Conservation (phyloP, 1,140 invertebrate genomes). For the Colletes latitarsis region DNA sequence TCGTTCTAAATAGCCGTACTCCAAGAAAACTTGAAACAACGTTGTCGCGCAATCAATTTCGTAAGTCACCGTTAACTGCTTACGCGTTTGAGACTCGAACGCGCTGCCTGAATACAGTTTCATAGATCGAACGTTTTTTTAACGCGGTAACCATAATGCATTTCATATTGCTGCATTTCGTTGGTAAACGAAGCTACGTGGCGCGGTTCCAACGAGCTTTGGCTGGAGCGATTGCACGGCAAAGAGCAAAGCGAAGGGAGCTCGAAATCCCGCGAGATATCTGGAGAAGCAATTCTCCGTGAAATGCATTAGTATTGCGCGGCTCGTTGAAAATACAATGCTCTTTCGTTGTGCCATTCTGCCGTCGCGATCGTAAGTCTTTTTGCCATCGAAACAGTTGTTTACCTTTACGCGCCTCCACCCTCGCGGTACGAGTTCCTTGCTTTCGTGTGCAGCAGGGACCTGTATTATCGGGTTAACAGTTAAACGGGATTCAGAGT, state of each 20-base stretch:
- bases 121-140: constrained; percentile 58
- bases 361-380: constrained; percentile 2
- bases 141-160: constrained; percentile 64
- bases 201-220: constrained; percentile 74
- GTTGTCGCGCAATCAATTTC: no score
- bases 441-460: not conserved
- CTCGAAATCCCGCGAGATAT: constrained; percentile 61
- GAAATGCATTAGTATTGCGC: constrained; percentile 58
- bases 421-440: no score
- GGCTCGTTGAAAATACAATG: constrained; percentile 37
- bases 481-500: not conserved
- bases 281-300: constrained; percentile 69
- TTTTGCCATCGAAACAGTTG: constrained; percentile 20
- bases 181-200: constrained; percentile 64
- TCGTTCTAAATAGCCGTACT: no score
- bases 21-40: no score
- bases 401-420: constrained; percentile 3
- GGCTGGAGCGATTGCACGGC: constrained; percentile 65
- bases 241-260: constrained; percentile 46
- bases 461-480: constrained; percentile 43
- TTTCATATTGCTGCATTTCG: constrained; percentile 71
- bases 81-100: not conserved
- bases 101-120: not conserved
- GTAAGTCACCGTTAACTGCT: no score
- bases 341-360: constrained; percentile 16